Evolutionary conservation across 1,140 invertebrate species (phyloP), one percentile per base, ranked within the genome.

Genomic region (Chironomus striatipennis): DNA sequence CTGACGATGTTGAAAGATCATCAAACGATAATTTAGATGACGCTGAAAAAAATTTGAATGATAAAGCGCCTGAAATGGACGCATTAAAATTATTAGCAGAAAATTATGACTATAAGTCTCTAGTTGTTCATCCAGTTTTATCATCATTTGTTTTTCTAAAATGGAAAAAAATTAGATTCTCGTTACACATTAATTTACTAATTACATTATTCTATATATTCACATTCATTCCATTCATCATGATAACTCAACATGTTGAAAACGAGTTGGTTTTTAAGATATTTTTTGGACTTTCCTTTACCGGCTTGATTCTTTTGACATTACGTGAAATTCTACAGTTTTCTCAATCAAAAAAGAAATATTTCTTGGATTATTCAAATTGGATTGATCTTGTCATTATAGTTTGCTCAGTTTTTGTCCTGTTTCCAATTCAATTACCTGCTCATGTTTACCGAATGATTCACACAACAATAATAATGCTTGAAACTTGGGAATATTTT

Each of bases 131-230:
- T 83, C 92, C 93, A 0, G 82, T 94, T 0, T 87, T 94, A 9
- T 88, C 90, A 0, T 93, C 90, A 76, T 93, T 93, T 77, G 79
- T 94, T 1, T 89, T 90, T 78, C 83, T 94, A n/a, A 94, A 94
- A 81, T 94, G 92, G 91, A 86, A 90, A 78, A 85, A 88, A 75
- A 89, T 93, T 75, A 87, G 89, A 34, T 85, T 87, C 17, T 83
- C 91, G 9, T 90, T 92, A 77, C 89, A 88, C 74, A 81, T 86
- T 1, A 93, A 93, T 80, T 87, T 93, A 21, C 78, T 86, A 2
- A 87, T 93, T 76, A 93, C 93, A 80, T 79, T 89, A 0, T 76
- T 89, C 0, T 90, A 93, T 17, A 70, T 70, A 3, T 20, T 70
- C 9, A 18, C 65, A 20, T 70, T 70, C 10, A 70, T 70, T 70